Evolutionary conservation across 1,140 invertebrate species (phyloP).

Genomic region (Euwallacea fornicatus): DNA sequence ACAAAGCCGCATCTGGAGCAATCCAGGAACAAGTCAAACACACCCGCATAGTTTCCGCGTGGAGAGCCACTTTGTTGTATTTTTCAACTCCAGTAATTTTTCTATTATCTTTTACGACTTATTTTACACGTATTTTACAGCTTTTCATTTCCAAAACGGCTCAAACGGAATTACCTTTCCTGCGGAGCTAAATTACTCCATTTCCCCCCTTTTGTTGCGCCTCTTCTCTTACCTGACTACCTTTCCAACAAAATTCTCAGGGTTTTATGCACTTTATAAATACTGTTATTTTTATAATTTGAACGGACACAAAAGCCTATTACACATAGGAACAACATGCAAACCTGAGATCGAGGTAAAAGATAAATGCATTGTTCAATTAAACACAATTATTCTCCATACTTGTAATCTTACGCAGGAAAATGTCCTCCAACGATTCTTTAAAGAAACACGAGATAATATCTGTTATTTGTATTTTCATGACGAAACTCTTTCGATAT

Average conservation of each 20-base stretch:
- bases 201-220: slow-evolving; percentile 3
- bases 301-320: too few relatives aligned
- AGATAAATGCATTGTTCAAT: slow-evolving; percentile 1
- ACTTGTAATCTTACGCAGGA: too few relatives aligned
- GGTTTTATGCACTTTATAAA: too few relatives aligned
- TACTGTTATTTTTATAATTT: too few relatives aligned
- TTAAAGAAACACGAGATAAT: too few relatives aligned
- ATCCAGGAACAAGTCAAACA: too few relatives aligned
- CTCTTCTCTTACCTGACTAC: background rate
- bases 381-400: background rate
- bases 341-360: background rate
- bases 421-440: too few relatives aligned
- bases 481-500: too few relatives aligned
- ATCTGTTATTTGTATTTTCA: too few relatives aligned
- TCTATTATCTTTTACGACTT: slow-evolving; percentile 19
- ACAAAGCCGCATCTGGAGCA: too few relatives aligned
- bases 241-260: too few relatives aligned
- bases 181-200: slow-evolving; percentile 7
- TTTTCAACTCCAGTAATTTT: slow-evolving; percentile 9
- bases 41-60: background rate
- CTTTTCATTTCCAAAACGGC: slow-evolving; percentile 9
- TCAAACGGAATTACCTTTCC: slow-evolving; percentile 4
- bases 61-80: slow-evolving; percentile 1
- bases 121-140: background rate
- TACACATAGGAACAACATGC: background rate